Evolutionary conservation across 2,113 vertebrate species (phyloP), one percentile per base, ranked within the genome.

Genomic region (Patagioenas fasciata): DNA sequence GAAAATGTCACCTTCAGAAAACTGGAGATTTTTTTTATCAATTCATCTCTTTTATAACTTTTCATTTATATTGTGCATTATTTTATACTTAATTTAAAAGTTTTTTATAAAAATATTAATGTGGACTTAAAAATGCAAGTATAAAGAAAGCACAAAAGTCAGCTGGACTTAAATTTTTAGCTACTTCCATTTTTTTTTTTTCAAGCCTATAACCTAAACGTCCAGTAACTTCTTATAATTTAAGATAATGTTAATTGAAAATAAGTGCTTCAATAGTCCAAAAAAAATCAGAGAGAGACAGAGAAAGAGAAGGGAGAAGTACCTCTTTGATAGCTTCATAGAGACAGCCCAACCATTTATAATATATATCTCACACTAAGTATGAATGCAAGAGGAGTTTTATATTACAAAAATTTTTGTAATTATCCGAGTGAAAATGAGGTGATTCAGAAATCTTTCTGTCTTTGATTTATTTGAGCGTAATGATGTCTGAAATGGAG

Each of bases 281-380:
- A 42, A 58, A 5, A 83, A 83, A 81, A 61, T 29, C 21, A 84
- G 8, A 70, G 2, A 2, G 6, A 75, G 4, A 61, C 1, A 29
- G 7, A 32, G 34, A 88, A 79, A 71, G 20, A 44, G 75, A 64
- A 67, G 17, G 7, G 3, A 53, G 60, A 65, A 29, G 1, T 31
- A 5, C 3, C 4, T 50, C 40, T 80, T 16, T n/a, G 14, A 26
- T 47, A 29, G 5, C 11, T 56, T 54, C 25, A 40, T 48, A 12
- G 2, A 50, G 36, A 32, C 1, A 40, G 12, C 31, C 14, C 10
- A 71, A 8, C 5, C 19, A 42, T 0, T 2, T 51, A 28, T 47
- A 47, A 47, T 47, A 47, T n/a, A 21, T 53, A 21, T 72, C 48
- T 77, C n/a, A 80, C 6, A 38, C 6, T 77, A 40, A 19, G 47